Base-by-base conservation (phyloP, 2,113 vertebrate genomes). In the Hypomesus transpacificus region DNA sequence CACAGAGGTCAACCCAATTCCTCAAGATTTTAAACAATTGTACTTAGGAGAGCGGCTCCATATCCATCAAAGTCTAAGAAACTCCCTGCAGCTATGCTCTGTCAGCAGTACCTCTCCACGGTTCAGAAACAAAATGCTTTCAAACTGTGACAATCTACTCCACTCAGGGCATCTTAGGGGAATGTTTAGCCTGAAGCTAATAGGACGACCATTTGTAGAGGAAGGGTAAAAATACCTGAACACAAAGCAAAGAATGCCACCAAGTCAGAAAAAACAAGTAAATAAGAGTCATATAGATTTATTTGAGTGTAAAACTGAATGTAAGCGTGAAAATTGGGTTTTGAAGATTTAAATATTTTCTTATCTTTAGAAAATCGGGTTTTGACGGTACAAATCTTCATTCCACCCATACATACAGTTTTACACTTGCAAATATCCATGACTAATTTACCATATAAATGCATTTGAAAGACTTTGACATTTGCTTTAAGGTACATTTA, bases 1-100 rank as follows among this genome's bases (percentile, higher is more conserved):
- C n/a, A 52, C 31, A 24, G 52, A 63, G 70, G 70, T 77, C 67
- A 71, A n/a, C 34, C 53, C 51, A 68, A 80, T 71, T 74, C 59
- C 51, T 63, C 34, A n/a, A 54, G 51, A 76, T 22, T 66, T 16
- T 54, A 80, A 76, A 76, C 62, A 80, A 71, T 64, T 54, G 67
- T 22, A 13, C 59, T 80, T 66, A 59, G 60, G 18, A 52, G 17
- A 46, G 20, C 63, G 24, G 9, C 75, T 71, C 62, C 31, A 46
- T 9, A 46, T 51, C 65, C 66, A 62, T 52, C 46, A 66, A 20
- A 59, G 28, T 60, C 5, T 53, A 60, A 58, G 28, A 57, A 61
- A 61, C 28, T 70, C 58, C 63, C 66, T 31, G 31, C 20, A 28
- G 74, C 63, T 50, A 58, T 39, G 52, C 26, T 22, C 52, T 3